Evolutionary conservation across 2,888 invertebrate species (phyloP).

Genomic region (Tetropium fuscum): DNA sequence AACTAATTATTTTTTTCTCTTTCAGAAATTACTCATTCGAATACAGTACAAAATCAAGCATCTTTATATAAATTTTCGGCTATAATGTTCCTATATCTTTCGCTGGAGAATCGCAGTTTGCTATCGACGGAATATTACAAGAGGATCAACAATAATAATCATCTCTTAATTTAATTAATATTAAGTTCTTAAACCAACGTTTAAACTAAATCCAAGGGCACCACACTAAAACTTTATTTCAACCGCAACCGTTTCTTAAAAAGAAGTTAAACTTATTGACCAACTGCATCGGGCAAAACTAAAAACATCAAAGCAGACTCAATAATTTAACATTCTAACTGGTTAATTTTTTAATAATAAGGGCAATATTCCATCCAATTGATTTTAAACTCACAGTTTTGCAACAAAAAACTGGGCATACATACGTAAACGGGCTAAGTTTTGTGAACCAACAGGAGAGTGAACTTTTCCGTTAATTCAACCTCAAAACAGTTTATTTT

Average conservation of each 20-base stretch:
- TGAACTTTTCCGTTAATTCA: constrained; percentile 42
- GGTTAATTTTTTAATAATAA: constrained; percentile 43
- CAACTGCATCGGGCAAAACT: constrained; percentile 59
- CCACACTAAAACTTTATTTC: constrained; percentile 40
- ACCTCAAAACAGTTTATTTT: constrained; percentile 37
- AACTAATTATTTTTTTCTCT: constrained; percentile 32
- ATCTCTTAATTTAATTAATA: constrained; percentile 39
- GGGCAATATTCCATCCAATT: constrained; percentile 51
- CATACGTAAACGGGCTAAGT: constrained; percentile 56
- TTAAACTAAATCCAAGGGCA: constrained; percentile 49
- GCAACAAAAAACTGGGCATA: constrained; percentile 53
- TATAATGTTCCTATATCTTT: constrained; percentile 54
- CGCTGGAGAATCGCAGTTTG: constrained; percentile 58
- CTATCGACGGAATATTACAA: constrained; percentile 55
- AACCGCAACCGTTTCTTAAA: constrained; percentile 29
- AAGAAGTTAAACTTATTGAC: constrained; percentile 55
- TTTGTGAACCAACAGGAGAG: constrained; percentile 48
- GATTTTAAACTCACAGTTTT: constrained; percentile 46
- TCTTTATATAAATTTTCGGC: constrained; percentile 57
- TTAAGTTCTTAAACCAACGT: constrained; percentile 34
- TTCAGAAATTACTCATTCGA: constrained; percentile 56
- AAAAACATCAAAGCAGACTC: constrained; percentile 57
- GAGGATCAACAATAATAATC: constrained; percentile 50
- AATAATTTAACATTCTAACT: constrained; percentile 54
- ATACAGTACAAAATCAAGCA: constrained; percentile 61